Base-by-base conservation (phyloP, 2,888 invertebrate genomes). In the Germaria angustata region DNA sequence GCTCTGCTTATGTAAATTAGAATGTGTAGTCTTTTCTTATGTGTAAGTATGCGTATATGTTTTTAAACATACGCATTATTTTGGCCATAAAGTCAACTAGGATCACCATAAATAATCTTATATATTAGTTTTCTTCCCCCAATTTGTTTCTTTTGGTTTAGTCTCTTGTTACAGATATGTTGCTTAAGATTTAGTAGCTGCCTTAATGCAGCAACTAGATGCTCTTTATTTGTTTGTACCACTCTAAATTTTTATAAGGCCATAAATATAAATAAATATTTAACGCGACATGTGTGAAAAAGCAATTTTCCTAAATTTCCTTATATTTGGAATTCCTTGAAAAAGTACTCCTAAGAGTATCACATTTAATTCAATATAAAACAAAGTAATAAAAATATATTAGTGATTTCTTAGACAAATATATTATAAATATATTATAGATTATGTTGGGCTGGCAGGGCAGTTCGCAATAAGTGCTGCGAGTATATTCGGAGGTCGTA, bases 81-180 rank as follows among this genome's bases (percentile, higher is more conserved):
- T 66, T 57, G 9, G 75, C 81, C 65, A 79, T 82, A 79, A 82
- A 78, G 69, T 79, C 81, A 75, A 75, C 49, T 53, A 59, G 69
- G 65, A 69, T 69, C 78, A 79, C 34, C 61, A 81, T 73, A 78
- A 81, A 78, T 72, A 39, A 51, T 63, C 22, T 68, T 59, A 73
- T 78, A 78, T 73, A 72, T 78, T 68, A 68, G 51, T 59, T 76
- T 71, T 39, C 22, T 39, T 49, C 6, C 46, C 15, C 11, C 0
- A 24, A 22, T 11, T 20, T 36, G 28, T 66, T 59, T 32, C 34
- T 32, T 59, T 17, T 32, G 51, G 20, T 57, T 66, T 36, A 32
- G n/a, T 66, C 15, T 34, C 13, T 15, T 36, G 17, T 5, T 9
- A 13, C 5, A 22, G 22, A 24, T 22, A 28, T 73, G 24, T 73